Conservation (phyloP, 2,888 invertebrate species). For the Leucophenga montana region DNA sequence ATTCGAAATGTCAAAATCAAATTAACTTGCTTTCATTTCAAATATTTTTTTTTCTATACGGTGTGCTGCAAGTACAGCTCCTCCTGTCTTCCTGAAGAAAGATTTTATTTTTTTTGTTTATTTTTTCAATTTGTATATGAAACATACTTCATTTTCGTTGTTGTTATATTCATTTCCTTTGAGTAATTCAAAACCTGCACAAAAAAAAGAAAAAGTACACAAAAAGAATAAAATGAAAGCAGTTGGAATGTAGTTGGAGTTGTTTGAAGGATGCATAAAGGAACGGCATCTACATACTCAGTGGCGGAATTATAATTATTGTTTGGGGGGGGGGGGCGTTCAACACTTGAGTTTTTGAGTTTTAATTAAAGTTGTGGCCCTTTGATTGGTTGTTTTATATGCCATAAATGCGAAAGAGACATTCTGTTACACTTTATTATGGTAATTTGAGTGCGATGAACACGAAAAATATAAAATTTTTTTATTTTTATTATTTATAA, state of each 20-base stretch:
- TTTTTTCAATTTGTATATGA: conserved; percentile 27
- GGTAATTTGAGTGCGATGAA: no score
- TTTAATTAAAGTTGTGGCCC: no score
- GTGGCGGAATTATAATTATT: no score
- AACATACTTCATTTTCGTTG: conserved; percentile 16
- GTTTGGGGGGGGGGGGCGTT: no score
- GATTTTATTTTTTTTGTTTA: conserved; percentile 7
- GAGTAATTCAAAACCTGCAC: conserved; percentile 56
- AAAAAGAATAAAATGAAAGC: background rate
- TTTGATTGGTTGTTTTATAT: no score
- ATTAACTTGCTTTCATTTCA: conserved; percentile 62
- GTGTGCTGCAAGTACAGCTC: no score
- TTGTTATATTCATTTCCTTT: conserved; percentile 59
- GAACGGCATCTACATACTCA: background rate
- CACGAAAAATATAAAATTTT: no score
- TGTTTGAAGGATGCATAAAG: background rate
- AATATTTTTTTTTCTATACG: conserved; percentile 4
- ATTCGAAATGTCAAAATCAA: conserved; percentile 56
- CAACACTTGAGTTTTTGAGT: no score
- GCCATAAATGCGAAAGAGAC: no score
- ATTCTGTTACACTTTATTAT: no score
- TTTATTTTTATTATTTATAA: no score
- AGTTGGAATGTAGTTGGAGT: background rate
- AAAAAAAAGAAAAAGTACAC: conserved; percentile 5
- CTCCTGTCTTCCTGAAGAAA: no score